Evolutionary conservation across 1,140 invertebrate species (phyloP).

Genomic region (Linepithema humile): DNA sequence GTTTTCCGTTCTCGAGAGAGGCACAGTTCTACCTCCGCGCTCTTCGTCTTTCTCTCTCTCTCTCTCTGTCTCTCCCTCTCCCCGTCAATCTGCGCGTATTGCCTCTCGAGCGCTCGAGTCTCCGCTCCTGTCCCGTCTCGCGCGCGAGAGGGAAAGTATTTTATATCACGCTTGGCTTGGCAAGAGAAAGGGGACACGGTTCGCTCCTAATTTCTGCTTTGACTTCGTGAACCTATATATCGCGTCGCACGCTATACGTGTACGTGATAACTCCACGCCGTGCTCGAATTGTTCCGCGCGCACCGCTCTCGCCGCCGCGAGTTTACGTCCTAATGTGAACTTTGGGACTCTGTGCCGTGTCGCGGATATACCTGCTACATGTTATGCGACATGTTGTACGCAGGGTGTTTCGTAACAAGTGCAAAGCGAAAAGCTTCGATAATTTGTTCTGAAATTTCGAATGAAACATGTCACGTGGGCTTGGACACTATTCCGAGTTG

Average conservation of each 20-base stretch:
- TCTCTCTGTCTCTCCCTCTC: neutral
- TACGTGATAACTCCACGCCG: slow-evolving; percentile 71
- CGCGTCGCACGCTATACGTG: slow-evolving; percentile 30
- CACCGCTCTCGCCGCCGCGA: neutral
- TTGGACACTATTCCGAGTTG: too few relatives aligned
- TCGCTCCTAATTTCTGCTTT: slow-evolving; percentile 84
- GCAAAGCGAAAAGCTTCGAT: too few relatives aligned
- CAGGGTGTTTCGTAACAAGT: neutral
- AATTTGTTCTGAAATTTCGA: too few relatives aligned
- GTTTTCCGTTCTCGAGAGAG: slow-evolving; percentile 77
- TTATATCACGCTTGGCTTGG: slow-evolving; percentile 84
- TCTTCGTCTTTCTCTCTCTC: neutral
- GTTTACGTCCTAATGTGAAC: neutral
- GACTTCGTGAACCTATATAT: slow-evolving; percentile 78
- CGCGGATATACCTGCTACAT: neutral
- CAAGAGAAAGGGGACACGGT: slow-evolving; percentile 85
- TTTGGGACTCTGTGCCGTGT: neutral
- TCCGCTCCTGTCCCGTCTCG: slow-evolving; percentile 60
- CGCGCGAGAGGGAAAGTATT: slow-evolving; percentile 84
- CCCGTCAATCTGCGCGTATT: slow-evolving; percentile 31
- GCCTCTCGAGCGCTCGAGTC: slow-evolving; percentile 22
- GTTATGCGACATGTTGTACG: neutral
- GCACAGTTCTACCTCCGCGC: slow-evolving; percentile 21
- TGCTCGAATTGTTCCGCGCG: slow-evolving; percentile 22
- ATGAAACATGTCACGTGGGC: too few relatives aligned